These are phyloP conservation scores for Peromyscus leucopus DNA, from an alignment of 2,113 vertebrate genomes.

Conservation along the genomic window DNA sequence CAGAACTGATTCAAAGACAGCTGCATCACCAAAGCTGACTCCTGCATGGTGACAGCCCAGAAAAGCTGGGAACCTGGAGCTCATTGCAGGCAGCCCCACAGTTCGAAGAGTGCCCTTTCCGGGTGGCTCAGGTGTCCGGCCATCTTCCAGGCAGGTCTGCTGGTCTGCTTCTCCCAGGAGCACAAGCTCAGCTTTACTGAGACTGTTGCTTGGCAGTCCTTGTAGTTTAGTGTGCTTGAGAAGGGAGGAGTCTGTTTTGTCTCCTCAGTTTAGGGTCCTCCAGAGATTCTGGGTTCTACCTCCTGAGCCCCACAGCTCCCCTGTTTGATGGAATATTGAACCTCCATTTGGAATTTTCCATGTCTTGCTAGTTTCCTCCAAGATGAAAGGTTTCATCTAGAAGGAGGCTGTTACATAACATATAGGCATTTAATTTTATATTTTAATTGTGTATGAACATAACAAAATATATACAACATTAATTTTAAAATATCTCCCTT, in stretches of 20 bases:
- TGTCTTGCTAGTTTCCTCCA: not conserved
- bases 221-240: not conserved
- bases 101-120: not conserved
- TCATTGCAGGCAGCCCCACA: not conserved
- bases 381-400: not conserved
- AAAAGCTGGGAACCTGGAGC: not conserved
- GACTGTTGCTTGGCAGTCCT: not conserved
- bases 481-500: not conserved
- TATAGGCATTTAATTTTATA: not conserved
- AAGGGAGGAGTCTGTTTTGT: not conserved
- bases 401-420: not conserved
- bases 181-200: not conserved
- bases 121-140: not conserved
- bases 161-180: not conserved
- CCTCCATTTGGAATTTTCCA: not conserved
- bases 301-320: not conserved
- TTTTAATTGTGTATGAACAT: not conserved
- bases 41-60: not conserved
- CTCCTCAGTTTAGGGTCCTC: not conserved
- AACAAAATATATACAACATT: not conserved
- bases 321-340: not conserved
- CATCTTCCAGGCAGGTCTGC: not conserved
- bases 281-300: not conserved
- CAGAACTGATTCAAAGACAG: not conserved
- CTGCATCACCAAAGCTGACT: not conserved